phyloP scores from a whole-genome alignment of 2,797 vertebrate genomes.

The Sebastes cheni region DNA sequence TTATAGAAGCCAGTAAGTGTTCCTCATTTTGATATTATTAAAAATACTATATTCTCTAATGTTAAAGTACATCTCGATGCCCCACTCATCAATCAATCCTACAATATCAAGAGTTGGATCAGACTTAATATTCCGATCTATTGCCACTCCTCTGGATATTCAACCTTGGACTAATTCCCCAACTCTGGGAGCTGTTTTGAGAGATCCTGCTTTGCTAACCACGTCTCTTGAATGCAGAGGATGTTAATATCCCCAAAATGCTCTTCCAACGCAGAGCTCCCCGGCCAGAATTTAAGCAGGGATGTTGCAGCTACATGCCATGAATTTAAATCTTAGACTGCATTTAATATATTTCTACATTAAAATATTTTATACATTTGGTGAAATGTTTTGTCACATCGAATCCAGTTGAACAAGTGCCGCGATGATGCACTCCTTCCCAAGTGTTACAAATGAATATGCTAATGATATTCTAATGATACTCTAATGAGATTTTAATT shows the following conservation, averaged over 20 bases:
- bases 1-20: not conserved
- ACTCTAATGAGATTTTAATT: slow-evolving; percentile 35
- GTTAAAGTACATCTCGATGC: not conserved
- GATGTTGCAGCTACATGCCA: not conserved
- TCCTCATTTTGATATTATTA: not conserved
- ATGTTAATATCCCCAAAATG: not conserved
- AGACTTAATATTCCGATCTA: not conserved
- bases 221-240: not conserved
- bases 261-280: slow-evolving; percentile 6
- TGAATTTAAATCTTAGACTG: not conserved
- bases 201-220: not conserved
- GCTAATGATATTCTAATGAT: slow-evolving; percentile 26
- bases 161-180: not conserved
- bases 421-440: not conserved
- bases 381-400: not conserved
- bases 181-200: not conserved
- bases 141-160: not conserved
- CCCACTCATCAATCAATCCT: not conserved
- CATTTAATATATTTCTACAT: slow-evolving; percentile 7
- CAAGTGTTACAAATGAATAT: slow-evolving; percentile 23
- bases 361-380: slow-evolving; percentile 12
- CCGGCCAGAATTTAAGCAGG: not conserved
- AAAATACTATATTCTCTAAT: not conserved
- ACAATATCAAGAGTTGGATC: not conserved
- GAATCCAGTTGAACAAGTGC: slow-evolving; percentile 1